These are phyloP conservation scores for Pangasius sanitwongsei DNA, from an alignment of 2,797 vertebrate species.

Conservation along the genomic window DNA sequence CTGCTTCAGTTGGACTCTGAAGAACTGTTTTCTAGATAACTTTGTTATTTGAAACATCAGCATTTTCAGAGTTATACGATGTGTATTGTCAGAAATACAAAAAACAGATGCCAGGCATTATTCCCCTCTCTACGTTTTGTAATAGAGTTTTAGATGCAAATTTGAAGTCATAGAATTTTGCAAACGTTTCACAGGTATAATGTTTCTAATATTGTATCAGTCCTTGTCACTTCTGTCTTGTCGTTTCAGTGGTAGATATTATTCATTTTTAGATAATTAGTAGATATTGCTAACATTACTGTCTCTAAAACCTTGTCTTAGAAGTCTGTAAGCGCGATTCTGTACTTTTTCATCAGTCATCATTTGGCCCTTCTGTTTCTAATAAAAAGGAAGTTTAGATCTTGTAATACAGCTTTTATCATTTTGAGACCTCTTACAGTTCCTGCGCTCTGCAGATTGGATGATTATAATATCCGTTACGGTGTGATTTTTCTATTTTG, in stretches of 20 bases:
- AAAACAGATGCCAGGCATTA: not conserved
- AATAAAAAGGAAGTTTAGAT: not conserved
- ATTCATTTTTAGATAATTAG: not conserved
- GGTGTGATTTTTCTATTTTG: not conserved
- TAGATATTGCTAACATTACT: not conserved
- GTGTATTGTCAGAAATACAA: not conserved
- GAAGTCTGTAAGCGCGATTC: too few species aligned
- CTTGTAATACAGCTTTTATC: not conserved
- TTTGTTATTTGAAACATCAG: not conserved
- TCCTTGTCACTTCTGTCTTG: not conserved
- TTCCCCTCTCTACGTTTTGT: not conserved
- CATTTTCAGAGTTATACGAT: not conserved
- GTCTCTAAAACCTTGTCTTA: not conserved
- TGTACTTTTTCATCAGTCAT: too few species aligned
- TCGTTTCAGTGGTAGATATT: not conserved
- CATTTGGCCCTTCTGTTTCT: not conserved
- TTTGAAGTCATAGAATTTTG: not conserved
- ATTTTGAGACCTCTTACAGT: not conserved
- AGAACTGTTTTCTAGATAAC: not conserved
- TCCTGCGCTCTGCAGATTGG: too few species aligned
- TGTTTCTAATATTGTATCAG: not conserved
- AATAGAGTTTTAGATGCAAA: not conserved
- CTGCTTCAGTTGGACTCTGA: not conserved
- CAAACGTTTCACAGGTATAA: too few species aligned
- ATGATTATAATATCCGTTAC: too few species aligned